Conservation (phyloP, 1,140 invertebrate genomes). For the Dryas iulia region DNA sequence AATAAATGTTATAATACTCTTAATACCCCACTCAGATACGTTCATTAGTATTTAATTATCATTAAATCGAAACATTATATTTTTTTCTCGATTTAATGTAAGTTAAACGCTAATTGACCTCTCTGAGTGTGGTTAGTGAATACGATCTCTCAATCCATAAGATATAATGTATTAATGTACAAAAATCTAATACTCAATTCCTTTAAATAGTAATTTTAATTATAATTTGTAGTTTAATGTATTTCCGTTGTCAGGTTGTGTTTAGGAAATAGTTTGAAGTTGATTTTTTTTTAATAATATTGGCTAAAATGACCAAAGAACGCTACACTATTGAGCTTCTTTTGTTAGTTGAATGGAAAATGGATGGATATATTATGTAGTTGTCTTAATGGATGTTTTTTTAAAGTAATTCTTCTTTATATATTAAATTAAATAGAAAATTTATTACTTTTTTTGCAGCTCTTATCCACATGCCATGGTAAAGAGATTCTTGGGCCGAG, state of each 20-base stretch:
- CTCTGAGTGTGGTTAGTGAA: neutral
- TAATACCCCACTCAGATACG: neutral
- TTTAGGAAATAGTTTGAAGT: neutral
- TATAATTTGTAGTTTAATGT: neutral
- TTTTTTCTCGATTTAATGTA: neutral
- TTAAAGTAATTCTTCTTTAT: too few relatives aligned
- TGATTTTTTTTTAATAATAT: neutral
- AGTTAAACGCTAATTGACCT: neutral
- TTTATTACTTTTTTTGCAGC: too few relatives aligned
- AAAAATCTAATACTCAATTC: neutral
- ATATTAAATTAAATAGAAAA: too few relatives aligned
- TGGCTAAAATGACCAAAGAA: constrained; percentile 32
- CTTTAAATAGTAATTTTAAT: neutral
- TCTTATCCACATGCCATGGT: too few relatives aligned
- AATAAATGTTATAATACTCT: neutral
- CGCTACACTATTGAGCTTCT: constrained; percentile 14
- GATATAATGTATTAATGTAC: neutral
- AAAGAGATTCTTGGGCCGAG: too few relatives aligned
- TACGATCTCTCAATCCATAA: neutral
- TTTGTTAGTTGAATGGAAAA: neutral
- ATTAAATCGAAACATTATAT: neutral
- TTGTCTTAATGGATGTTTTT: too few relatives aligned
- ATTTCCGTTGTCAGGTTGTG: neutral
- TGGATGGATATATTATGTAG: neutral
- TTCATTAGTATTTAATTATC: neutral